Conservation (phyloP, 2,113 vertebrate species). For the Brachirus orientalis region DNA sequence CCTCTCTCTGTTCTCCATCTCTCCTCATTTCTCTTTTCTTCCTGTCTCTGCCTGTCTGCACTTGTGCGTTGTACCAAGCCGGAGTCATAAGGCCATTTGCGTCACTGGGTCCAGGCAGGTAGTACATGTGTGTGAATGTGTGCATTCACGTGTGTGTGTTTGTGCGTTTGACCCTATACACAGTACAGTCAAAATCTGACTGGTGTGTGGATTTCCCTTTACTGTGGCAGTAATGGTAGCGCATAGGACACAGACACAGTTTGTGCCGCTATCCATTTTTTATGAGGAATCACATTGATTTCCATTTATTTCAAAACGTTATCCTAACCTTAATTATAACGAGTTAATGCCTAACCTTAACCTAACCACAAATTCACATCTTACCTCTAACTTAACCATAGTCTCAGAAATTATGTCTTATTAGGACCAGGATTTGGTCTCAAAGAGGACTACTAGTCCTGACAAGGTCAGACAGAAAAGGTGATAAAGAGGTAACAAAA, state of each 20-base stretch:
- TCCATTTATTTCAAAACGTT: too few species aligned
- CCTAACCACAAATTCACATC: too few species aligned
- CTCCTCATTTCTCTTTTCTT: constrained; percentile 19
- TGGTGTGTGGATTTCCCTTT: constrained; percentile 40
- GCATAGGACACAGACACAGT: constrained; percentile 8
- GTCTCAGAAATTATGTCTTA: too few species aligned
- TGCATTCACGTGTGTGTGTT: background rate
- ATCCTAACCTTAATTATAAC: too few species aligned
- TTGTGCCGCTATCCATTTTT: too few species aligned
- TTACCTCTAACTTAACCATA: too few species aligned
- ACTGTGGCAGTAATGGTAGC: too few species aligned
- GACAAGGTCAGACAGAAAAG: too few species aligned
- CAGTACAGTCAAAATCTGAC: constrained; percentile 26
- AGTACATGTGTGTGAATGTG: constrained; percentile 13
- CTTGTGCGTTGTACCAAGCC: constrained; percentile 36
- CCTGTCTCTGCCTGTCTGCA: constrained; percentile 35
- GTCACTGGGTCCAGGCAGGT: constrained; percentile 51
- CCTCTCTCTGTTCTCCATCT: constrained; percentile 16
- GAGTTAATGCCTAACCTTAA: too few species aligned
- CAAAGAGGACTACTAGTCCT: too few species aligned
- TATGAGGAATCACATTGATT: too few species aligned
- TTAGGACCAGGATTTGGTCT: too few species aligned
- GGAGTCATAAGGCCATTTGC: constrained; percentile 50
- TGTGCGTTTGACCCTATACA: constrained; percentile 39
- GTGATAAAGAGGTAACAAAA: background rate